phyloP scores from a whole-genome alignment of 2,797 vertebrate species.

The Centroberyx gerrardi region DNA sequence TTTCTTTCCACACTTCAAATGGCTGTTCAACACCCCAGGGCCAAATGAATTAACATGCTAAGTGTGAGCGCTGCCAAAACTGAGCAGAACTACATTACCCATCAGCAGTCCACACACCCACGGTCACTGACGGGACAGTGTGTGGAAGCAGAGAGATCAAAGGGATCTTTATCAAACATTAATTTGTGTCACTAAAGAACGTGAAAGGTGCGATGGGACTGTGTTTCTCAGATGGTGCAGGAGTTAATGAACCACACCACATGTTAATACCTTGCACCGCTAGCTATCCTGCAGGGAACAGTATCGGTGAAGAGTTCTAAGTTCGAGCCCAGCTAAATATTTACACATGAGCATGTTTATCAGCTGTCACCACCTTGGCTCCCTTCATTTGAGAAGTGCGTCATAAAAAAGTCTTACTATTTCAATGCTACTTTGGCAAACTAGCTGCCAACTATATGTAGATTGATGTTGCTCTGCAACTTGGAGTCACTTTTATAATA shows the following conservation, averaged over 20 bases:
- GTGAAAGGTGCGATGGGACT: conserved; percentile 7
- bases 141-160: conserved; percentile 19
- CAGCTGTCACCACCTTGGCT: not conserved
- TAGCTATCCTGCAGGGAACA: not conserved
- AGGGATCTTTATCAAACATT: conserved; percentile 15
- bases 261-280: not conserved
- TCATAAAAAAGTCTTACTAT: too few species aligned
- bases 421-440: too few species aligned
- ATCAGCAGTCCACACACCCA: conserved; percentile 5
- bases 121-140: conserved; percentile 8
- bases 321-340: not conserved
- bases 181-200: conserved; percentile 1
- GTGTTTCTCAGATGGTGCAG: conserved; percentile 2
- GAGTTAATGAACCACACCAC: not conserved
- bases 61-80: conserved; percentile 24
- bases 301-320: not conserved
- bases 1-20: conserved; percentile 53
- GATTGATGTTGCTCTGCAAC: not conserved
- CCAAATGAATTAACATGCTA: conserved; percentile 52
- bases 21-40: conserved; percentile 38
- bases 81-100: conserved; percentile 25
- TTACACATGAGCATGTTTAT: not conserved
- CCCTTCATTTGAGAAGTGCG: not conserved
- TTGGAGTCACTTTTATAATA: too few species aligned
- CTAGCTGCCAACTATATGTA: not conserved